Base-by-base conservation (phyloP, 2,888 invertebrate species). In the Coelopa pilipes region DNA sequence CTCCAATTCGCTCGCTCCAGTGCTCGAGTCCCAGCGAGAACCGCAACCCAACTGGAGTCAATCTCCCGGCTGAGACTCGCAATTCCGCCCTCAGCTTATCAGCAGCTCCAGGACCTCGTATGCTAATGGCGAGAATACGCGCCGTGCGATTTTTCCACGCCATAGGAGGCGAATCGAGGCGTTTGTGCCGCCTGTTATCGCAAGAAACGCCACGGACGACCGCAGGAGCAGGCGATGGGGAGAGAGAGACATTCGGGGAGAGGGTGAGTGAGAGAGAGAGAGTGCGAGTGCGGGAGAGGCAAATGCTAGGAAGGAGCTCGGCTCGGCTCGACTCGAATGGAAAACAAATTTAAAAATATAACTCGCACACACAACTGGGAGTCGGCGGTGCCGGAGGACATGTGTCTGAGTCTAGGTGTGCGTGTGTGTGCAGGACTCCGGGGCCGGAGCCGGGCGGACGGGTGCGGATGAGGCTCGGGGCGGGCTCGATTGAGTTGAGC, bases 291-390 rank as follows among this genome's bases (percentile, higher is more conserved):
- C 45, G 24, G 10, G 50, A 10, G 17, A 62, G 21, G 1, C 13
- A 62, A 17, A 65, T 1, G 24, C 24, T 34, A 21, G 11, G 13
- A 19, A 53, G 19, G 53, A 55, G 71, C 46, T 60, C 62, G 70
- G 74, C 73, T 34, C 34, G 34, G n/a, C 73, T 74, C 70, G 77
- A 77, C 70, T 77, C 53, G 62, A 76, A 77, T 74, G 74, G 74
- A 73, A 74, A 76, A 76, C 66, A 70, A 55, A 75, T 74, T 73
- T 63, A 17, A 72, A 76, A 60, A 73, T 74, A 74, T 71, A 75
- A 73, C 59, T 65, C 46, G 59, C 47, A 46, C 34, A 65, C 12
- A 12, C 59, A 59, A 57, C 24, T 15, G 34, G 21, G 47, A 66
- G 68, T 59, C 67, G 12, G 17, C 17, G 19, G 70, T 66, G 17